A percentile compares a stretch with the other conserved stretches of the same genome.
These are phyloP conservation scores for Gymnorhina tibicen DNA, from an alignment of 2,113 vertebrate genomes.

Conservation along the genomic window DNA sequence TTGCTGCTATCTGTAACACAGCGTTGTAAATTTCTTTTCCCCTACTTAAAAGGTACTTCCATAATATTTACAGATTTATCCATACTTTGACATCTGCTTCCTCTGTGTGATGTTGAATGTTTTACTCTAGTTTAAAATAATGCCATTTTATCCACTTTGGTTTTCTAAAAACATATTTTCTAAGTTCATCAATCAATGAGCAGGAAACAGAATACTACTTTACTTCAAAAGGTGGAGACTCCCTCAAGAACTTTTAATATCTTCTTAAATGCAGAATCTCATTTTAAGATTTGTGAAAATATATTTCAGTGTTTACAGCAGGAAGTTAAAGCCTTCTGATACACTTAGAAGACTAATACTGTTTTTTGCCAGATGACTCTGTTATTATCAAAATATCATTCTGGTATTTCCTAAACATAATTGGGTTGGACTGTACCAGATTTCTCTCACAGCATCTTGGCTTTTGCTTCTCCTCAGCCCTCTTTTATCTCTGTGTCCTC, in stretches of 20 bases:
- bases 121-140: neutral
- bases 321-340: neutral
- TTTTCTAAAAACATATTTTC: neutral
- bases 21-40: neutral
- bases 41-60: neutral
- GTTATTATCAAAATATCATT: neutral
- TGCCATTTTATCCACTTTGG: neutral
- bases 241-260: neutral
- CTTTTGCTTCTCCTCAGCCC: neutral
- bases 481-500: neutral
- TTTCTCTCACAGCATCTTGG: neutral
- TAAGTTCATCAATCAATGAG: neutral
- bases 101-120: neutral
- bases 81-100: neutral
- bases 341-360: neutral
- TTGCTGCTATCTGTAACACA: neutral
- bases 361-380: neutral
- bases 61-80: neutral
- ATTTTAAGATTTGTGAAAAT: neutral
- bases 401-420: neutral
- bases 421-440: neutral
- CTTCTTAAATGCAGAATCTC: neutral
- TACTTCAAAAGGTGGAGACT: neutral
- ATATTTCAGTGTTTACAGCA: neutral
- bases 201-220: neutral